Percentiles rank a stretch among this genome's conserved stretches.
These are phyloP conservation scores for Pogonomyrmex californicus DNA, from an alignment of 1,140 invertebrate species.

Conservation along the genomic window DNA sequence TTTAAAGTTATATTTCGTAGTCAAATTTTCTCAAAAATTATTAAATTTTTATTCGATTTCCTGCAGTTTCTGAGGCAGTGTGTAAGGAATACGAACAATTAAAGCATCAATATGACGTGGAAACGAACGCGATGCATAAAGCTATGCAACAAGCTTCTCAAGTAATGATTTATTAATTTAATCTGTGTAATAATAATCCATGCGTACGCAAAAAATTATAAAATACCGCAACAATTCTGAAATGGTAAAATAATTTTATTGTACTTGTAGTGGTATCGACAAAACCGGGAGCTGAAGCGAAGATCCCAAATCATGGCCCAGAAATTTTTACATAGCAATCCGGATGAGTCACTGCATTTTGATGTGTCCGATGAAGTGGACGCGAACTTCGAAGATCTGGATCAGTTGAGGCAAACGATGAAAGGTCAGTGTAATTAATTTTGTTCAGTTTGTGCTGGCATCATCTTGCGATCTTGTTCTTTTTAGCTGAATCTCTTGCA, in stretches of 20 bases:
- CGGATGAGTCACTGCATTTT: conserved; percentile 79
- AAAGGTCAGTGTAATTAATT: conserved; percentile 79
- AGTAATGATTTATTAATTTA: conserved; percentile 74
- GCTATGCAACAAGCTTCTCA: conserved; percentile 87
- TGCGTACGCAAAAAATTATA: not conserved
- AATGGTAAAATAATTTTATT: conserved; percentile 77
- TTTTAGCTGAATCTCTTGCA: too few species aligned
- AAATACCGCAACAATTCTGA: not conserved
- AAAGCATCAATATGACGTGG: conserved; percentile 91
- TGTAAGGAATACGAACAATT: conserved; percentile 92
- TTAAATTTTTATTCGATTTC: not conserved
- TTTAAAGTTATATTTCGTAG: not conserved
- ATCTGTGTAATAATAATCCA: not conserved
- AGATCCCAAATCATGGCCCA: conserved; percentile 89
- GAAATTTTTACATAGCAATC: conserved; percentile 85
- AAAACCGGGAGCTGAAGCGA: conserved; percentile 91
- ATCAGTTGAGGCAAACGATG: conserved; percentile 90
- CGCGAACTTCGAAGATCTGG: conserved; percentile 89
- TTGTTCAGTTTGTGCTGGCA: not conserved
- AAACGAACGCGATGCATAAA: conserved; percentile 90
- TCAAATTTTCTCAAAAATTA: not conserved
- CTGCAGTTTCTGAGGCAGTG: conserved; percentile 90
- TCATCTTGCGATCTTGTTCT: not conserved
- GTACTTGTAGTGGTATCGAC: conserved; percentile 90
- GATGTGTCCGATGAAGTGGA: conserved; percentile 86